Conservation (phyloP, 2,113 vertebrate genomes). For the Laticauda laticaudata region DNA sequence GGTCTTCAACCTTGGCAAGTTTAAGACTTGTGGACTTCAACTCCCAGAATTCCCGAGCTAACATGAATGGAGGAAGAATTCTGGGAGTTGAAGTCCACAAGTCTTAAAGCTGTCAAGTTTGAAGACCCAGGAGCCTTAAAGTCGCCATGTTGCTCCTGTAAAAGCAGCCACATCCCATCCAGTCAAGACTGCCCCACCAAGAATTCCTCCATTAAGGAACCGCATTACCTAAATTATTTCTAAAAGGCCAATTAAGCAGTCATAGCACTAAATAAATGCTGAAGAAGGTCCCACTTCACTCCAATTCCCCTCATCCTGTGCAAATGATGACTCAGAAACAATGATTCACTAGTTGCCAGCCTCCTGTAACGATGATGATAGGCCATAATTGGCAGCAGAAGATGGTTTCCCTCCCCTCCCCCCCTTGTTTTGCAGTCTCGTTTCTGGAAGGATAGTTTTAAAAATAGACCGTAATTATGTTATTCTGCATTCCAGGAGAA, state of each 20-base stretch:
- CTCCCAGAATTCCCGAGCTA: too few relatives aligned
- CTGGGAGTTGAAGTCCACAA: too few relatives aligned
- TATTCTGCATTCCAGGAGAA: not conserved
- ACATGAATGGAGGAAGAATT: too few relatives aligned
- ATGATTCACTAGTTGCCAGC: not conserved
- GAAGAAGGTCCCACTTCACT: not conserved
- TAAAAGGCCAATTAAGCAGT: not conserved
- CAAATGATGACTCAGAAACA: too few relatives aligned
- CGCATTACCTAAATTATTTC: accelerated
- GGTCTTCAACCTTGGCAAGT: too few relatives aligned
- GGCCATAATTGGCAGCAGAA: not conserved
- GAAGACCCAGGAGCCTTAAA: not conserved
- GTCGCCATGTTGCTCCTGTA: not conserved
- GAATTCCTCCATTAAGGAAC: not conserved
- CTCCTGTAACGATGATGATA: not conserved
- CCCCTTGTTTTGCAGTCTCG: not conserved
- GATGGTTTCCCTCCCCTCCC: too few relatives aligned
- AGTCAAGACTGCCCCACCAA: not conserved
- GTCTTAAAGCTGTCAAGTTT: not conserved
- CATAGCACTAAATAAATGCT: too few relatives aligned
- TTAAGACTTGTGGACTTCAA: too few relatives aligned
- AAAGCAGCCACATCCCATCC: too few relatives aligned
- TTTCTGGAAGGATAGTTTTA: slow-evolving; percentile 21
- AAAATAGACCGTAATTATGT: slow-evolving; percentile 27
- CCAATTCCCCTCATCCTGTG: too few relatives aligned